Base-by-base conservation (phyloP, 2,888 invertebrate genomes). In the Lasius platythorax region DNA sequence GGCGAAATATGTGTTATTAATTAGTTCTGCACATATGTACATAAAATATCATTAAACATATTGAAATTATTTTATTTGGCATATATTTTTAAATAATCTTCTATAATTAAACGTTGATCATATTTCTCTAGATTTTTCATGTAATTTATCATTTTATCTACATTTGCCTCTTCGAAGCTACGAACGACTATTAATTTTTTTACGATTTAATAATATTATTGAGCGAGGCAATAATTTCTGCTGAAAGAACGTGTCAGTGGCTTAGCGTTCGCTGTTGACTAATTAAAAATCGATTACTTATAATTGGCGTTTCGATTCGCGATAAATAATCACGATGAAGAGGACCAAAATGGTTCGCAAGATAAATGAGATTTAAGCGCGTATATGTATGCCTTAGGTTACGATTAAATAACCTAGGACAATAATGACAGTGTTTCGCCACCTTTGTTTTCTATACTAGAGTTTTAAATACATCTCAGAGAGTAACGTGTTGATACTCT, bases 201-300 rank as follows among this genome's bases (percentile, higher is more conserved):
- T 50, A 28, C 18, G 18, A 15, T 63, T 74, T 74, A 46, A 74
- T 74, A 40, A 43, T 37, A 63, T 66, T 66, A 18, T 9, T 18
- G 23, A 6, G 23, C 12, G 30, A n/a, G 9, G 30, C 15, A 68
- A 56, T 40, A 66, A 66, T 37, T 78, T 30, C 30, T 15, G n/a
- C 6, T 68, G 15, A 40, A 66, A 56, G 28, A 76, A 18, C 28
- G 37, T 1, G 15, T 75, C 30, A 33, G 30, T 40, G 18, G 46
- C 18, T 73, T 28, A 37, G 23, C 30, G 18, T 66, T 76, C 28
- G 12, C 28, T 61, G 18, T 18, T 8, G 46, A 33, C n/a, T 64
- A 76, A 78, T 67, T 40, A 68, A 58, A 58, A 56, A 67, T 78
- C 56, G 56, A 58, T 78, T 56, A 40, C n/a, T 43, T 68, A n/a